Evolutionary conservation across 2,113 vertebrate species (phyloP).

Genomic region (Grallaria varia): DNA sequence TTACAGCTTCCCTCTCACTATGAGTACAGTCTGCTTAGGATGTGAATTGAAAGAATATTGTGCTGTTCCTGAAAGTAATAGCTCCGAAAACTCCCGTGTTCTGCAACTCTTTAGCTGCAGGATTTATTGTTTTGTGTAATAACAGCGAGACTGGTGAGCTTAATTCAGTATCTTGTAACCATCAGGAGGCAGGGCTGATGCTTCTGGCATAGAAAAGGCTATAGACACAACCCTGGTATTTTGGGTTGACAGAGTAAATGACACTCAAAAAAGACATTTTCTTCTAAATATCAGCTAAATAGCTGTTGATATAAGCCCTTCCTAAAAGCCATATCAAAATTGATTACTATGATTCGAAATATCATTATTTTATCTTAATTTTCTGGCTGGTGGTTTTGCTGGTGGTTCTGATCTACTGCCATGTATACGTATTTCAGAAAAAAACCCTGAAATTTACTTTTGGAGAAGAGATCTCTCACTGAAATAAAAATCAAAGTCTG

Average conservation of each 20-base stretch:
- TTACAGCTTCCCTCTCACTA: background rate
- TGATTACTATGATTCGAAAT: background rate
- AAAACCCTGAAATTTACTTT: accelerated
- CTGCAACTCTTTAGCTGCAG: background rate
- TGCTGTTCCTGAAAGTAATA: background rate
- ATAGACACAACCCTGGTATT: background rate
- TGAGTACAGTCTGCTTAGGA: background rate
- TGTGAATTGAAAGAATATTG: background rate
- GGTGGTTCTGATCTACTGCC: background rate
- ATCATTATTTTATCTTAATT: background rate
- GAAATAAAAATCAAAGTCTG: background rate
- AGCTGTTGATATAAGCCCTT: background rate
- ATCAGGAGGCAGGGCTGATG: background rate
- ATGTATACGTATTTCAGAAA: background rate
- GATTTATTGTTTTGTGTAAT: background rate
- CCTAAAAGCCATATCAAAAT: background rate
- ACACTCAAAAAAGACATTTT: background rate
- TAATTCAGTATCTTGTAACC: background rate
- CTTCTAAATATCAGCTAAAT: background rate
- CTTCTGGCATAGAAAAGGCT: background rate
- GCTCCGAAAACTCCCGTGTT: background rate
- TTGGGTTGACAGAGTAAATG: background rate
- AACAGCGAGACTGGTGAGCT: background rate
- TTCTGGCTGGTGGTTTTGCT: background rate
- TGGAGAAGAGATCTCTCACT: background rate